Conservation (phyloP, 2,888 invertebrate genomes). For the Luffia ferchaultella region DNA sequence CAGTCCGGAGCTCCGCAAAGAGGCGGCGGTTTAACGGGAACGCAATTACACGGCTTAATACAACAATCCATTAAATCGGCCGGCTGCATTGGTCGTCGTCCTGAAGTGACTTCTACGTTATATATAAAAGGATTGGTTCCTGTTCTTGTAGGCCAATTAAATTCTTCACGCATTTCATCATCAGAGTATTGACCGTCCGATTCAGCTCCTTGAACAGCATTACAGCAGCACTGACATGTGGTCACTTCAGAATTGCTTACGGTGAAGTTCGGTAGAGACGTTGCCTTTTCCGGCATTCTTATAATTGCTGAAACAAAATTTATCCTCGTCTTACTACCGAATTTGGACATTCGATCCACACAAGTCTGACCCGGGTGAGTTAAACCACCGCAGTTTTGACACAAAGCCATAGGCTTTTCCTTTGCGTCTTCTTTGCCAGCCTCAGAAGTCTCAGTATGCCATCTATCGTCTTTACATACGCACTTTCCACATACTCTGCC, state of each 20-base stretch:
- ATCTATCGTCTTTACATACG: constrained; percentile 45
- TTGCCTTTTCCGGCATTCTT: not conserved
- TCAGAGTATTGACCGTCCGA: not conserved
- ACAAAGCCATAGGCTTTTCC: constrained; percentile 19
- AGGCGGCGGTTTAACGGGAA: constrained; percentile 40
- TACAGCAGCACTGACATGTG: too few relatives aligned
- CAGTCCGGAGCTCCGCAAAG: constrained; percentile 51
- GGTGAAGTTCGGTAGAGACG: not conserved
- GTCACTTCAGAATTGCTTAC: too few relatives aligned
- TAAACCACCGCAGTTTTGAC: constrained; percentile 36
- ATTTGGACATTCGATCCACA: constrained; percentile 20
- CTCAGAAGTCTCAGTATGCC: constrained; percentile 39
- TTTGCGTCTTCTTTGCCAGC: constrained; percentile 12
- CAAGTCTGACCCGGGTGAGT: constrained; percentile 36
- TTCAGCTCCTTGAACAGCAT: too few relatives aligned
- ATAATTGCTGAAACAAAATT: not conserved
- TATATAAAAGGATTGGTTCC: constrained; percentile 19
- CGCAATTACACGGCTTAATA: constrained; percentile 46
- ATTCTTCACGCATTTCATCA: not conserved
- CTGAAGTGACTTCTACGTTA: constrained; percentile 25
- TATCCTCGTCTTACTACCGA: not conserved
- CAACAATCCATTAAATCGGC: too few relatives aligned
- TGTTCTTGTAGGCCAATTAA: not conserved
- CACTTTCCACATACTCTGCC: constrained; percentile 46
- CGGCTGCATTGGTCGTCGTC: too few relatives aligned